Conservation (phyloP, 2,113 vertebrate genomes). For the Recurvirostra avosetta region DNA sequence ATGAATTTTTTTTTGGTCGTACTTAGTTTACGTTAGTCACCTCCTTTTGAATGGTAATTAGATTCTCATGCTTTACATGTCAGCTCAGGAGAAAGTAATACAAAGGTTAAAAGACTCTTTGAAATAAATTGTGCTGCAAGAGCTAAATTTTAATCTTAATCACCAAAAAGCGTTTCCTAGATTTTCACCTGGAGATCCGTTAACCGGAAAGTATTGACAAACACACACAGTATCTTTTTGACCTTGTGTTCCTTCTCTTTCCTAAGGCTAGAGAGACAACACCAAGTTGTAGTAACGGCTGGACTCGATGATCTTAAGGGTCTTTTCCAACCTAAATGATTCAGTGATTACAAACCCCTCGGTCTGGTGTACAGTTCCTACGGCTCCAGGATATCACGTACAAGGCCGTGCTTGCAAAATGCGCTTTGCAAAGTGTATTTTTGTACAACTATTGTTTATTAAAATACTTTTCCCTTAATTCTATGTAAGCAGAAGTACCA, state of each 20-base stretch:
- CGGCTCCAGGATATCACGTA: rapidly evolving
- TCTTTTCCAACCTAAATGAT: neutral
- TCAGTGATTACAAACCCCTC: neutral
- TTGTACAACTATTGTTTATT: neutral
- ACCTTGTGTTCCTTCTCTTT: neutral
- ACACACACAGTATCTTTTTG: neutral
- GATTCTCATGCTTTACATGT: neutral
- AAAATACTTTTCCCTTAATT: neutral
- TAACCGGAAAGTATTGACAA: neutral
- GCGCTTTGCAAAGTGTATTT: neutral
- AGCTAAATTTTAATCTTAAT: neutral
- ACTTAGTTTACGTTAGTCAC: rapidly evolving
- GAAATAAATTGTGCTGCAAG: neutral
- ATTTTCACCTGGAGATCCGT: neutral
- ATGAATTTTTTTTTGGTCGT: neutral
- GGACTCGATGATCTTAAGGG: neutral
- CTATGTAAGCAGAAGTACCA: neutral
- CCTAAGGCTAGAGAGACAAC: neutral
- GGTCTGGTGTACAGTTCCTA: neutral
- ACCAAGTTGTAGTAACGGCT: rapidly evolving
- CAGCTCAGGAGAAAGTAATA: neutral
- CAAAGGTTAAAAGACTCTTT: neutral
- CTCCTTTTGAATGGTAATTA: neutral
- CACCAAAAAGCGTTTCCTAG: neutral
- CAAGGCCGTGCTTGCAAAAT: neutral